Evolutionary conservation across 2,888 invertebrate species (phyloP).

Genomic region (Pomacea canaliculata): DNA sequence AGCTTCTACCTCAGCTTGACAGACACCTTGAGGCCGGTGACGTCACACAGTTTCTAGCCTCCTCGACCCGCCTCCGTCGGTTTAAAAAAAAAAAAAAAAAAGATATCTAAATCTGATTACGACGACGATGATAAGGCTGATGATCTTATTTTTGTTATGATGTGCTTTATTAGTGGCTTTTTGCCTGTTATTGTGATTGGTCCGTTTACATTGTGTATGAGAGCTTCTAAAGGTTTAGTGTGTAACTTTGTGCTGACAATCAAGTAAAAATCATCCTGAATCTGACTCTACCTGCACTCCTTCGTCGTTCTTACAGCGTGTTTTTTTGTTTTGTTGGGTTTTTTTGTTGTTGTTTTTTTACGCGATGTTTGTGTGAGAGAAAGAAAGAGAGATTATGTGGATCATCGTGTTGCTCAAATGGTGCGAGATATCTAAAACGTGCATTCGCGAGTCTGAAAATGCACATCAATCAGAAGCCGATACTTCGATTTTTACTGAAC

Average conservation of each 20-base stretch:
- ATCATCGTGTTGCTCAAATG: neutral
- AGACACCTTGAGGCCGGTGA: no score
- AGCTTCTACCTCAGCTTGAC: no score
- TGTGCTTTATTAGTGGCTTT: conserved; percentile 13
- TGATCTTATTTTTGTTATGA: conserved; percentile 13
- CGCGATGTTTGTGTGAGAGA: neutral
- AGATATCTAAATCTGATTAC: no score
- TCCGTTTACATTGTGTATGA: conserved; percentile 8
- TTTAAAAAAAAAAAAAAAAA: no score
- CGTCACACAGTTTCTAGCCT: no score
- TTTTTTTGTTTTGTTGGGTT: no score
- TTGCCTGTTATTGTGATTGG: conserved; percentile 12
- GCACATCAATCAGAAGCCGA: neutral
- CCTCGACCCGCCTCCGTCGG: no score
- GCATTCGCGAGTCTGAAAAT: neutral
- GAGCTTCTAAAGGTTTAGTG: conserved; percentile 4
- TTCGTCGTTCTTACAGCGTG: neutral
- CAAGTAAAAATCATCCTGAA: conserved; percentile 20
- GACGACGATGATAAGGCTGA: neutral
- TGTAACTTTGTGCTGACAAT: conserved; percentile 24
- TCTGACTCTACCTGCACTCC: neutral
- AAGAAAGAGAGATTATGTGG: neutral
- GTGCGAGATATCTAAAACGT: neutral
- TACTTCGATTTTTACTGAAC: no score
- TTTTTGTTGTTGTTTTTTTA: neutral